Percentiles rank a stretch among this genome's conserved stretches.
Evolutionary conservation across 2,888 invertebrate species (phyloP).

Genomic region (Zeuzera pyrina): DNA sequence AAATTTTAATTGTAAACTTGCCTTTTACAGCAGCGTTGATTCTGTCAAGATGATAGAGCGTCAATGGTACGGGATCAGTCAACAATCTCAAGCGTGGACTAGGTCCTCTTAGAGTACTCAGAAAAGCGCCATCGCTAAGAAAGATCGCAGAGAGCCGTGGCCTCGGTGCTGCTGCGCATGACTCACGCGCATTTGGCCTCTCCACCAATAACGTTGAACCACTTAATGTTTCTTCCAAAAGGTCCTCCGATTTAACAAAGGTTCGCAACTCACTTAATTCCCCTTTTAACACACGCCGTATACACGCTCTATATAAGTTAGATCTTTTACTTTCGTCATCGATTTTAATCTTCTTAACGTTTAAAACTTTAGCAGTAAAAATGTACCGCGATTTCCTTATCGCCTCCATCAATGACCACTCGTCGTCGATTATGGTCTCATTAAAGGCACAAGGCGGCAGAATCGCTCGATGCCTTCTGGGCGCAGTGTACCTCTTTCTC

Average conservation of each 20-base stretch:
- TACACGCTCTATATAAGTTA: constrained; percentile 58
- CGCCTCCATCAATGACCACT: constrained; percentile 65
- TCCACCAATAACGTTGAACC: constrained; percentile 55
- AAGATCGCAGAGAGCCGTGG: constrained; percentile 64
- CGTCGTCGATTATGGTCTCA: constrained; percentile 64
- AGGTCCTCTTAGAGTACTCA: constrained; percentile 36
- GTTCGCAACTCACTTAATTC: constrained; percentile 46
- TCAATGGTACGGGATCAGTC: constrained; percentile 67
- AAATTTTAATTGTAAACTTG: constrained; percentile 21
- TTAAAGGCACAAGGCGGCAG: constrained; percentile 64
- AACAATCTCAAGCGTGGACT: constrained; percentile 44
- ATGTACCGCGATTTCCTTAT: constrained; percentile 65
- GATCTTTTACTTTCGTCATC: constrained; percentile 41
- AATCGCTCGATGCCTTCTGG: constrained; percentile 54
- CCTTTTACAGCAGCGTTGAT: constrained; percentile 72
- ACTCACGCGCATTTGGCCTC: constrained; percentile 41
- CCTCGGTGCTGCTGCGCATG: constrained; percentile 56
- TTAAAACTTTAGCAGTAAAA: constrained; percentile 67
- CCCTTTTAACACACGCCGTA: constrained; percentile 63
- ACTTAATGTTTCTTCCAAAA: constrained; percentile 42
- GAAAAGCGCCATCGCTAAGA: constrained; percentile 46
- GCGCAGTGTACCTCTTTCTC: constrained; percentile 51
- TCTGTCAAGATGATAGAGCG: constrained; percentile 66
- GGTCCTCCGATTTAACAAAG: constrained; percentile 47
- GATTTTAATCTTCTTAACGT: constrained; percentile 51